Conservation (phyloP, 2,113 vertebrate species). For the Myotis davidii region DNA sequence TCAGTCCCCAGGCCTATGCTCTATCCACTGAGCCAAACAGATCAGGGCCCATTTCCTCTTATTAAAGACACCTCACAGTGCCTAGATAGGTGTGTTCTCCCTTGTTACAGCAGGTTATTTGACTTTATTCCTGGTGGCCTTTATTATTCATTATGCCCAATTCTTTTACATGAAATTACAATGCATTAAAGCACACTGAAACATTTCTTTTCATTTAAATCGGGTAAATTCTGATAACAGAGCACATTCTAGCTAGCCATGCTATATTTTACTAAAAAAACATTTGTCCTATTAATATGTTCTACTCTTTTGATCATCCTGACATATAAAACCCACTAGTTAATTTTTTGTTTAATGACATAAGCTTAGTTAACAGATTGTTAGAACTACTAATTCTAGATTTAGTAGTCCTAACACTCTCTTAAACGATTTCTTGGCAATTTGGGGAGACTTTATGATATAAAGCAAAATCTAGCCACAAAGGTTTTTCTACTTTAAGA, state of each 20-base stretch:
- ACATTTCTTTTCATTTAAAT: constrained; percentile 14
- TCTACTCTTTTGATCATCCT: constrained; percentile 8
- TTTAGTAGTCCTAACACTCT: background rate
- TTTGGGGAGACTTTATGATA: background rate
- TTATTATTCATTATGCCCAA: background rate
- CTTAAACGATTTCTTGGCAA: background rate
- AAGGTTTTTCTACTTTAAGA: background rate
- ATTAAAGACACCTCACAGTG: background rate
- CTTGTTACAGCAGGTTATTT: background rate
- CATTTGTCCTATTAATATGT: background rate
- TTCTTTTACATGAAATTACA: background rate
- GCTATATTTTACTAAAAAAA: background rate
- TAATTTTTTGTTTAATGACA: background rate
- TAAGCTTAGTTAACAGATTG: background rate
- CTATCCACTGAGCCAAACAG: no score
- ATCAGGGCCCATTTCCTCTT: background rate
- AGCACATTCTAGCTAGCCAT: constrained; percentile 18
- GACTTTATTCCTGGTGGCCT: background rate
- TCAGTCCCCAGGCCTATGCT: no score
- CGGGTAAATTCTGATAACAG: background rate
- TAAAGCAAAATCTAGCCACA: background rate
- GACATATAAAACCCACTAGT: background rate
- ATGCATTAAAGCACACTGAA: background rate
- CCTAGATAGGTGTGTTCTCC: background rate
- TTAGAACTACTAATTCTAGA: background rate